Evolutionary conservation across 2,888 invertebrate species (phyloP), one percentile per base, ranked within the genome.

Genomic region (Caenorhabditis angaria): DNA sequence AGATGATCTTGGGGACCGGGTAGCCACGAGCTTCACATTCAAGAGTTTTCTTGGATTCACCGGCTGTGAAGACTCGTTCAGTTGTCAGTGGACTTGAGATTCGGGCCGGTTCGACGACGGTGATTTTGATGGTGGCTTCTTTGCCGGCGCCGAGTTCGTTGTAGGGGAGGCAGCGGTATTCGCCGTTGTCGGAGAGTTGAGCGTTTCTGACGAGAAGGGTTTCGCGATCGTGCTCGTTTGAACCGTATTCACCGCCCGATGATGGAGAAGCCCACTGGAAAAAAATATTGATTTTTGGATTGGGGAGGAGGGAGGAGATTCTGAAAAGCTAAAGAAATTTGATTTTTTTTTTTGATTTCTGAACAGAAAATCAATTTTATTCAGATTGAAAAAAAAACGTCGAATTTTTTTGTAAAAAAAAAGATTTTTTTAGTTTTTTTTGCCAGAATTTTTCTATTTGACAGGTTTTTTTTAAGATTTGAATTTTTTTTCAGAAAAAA

Each of bases 111-210:
- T 85, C 82, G 54, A 85, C 77, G 10, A 85, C 93, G 83, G 93
- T 91, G 83, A 94, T 91, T 83, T 91, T 91, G 63, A 91, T 91
- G 41, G 91, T 91, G 25, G 92, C 92, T 56, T 91, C 90, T 65
- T 91, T 90, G 59, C 93, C 93, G 81, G 92, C 92, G 0, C 95
- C 95, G 0, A 94, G 94, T 14, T 92, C 92, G 88, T 94, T 95
- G 88, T 91, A 91, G 0, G 94, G 94, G 79, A 92, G 91, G 87
- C 96, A 96, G 0, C 94, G 93, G 90, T 94, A 95, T 90, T 94
- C 94, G 83, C 93, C 93, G 75, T 94, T 91, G 59, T 93, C 93
- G 88, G 93, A 93, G 76, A 95, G 89, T 14, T 93, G 92, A 18
- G 94, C 94, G 0, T 94, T 93, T 56, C 65, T 61, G 22, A 82